Percentiles rank a stretch among this genome's conserved stretches.
These are phyloP conservation scores for Malthinus flaveolus DNA, from an alignment of 2,888 invertebrate species.

Conservation along the genomic window DNA sequence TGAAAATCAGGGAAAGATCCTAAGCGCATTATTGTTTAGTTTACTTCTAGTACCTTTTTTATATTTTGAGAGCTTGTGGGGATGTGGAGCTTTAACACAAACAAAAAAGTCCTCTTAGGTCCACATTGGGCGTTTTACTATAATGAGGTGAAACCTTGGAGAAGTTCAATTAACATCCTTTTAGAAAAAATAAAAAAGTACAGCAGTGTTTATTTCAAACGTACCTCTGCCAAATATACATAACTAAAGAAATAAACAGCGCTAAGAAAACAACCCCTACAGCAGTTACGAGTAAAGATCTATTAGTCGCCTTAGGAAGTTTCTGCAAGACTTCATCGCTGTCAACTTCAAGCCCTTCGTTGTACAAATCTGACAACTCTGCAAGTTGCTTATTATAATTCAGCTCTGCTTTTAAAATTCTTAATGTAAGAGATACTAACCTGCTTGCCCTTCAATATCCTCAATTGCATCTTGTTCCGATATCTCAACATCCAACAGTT, in stretches of 20 bases:
- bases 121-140: too few relatives aligned
- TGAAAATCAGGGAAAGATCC: too few relatives aligned
- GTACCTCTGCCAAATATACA: conserved; percentile 55
- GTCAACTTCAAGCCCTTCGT: conserved; percentile 53
- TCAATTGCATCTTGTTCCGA: conserved; percentile 70
- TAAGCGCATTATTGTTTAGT: not conserved
- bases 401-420: too few relatives aligned
- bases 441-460: conserved; percentile 78
- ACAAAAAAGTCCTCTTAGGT: too few relatives aligned
- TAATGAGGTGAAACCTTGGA: too few relatives aligned
- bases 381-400: conserved; percentile 4
- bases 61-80: not conserved
- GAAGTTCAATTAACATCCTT: too few relatives aligned
- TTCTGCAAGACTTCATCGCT: conserved; percentile 57
- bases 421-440: conserved; percentile 50
- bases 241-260: conserved; percentile 63
- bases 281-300: conserved; percentile 64
- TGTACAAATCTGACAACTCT: conserved; percentile 55
- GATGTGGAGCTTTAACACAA: too few relatives aligned
- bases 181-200: too few relatives aligned
- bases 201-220: not conserved
- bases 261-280: conserved; percentile 67
- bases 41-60: not conserved
- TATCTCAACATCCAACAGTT: conserved; percentile 78
- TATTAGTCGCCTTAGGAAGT: conserved; percentile 60